Base-by-base conservation (phyloP, 2,888 invertebrate genomes). In the Schizotus pectinicornis region DNA sequence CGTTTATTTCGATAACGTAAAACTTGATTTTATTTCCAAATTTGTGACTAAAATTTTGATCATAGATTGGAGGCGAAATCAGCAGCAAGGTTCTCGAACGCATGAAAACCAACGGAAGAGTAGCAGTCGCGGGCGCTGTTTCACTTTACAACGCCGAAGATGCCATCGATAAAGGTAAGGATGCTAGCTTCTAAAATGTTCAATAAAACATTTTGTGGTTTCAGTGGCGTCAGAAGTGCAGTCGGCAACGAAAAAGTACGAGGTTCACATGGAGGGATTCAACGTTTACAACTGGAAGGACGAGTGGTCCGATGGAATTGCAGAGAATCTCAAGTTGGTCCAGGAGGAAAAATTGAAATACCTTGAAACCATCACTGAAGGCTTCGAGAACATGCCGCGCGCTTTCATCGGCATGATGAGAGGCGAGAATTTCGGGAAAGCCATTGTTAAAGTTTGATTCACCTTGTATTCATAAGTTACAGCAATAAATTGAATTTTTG, bases 1-100 rank as follows among this genome's bases (percentile, higher is more conserved):
- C 71, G 87, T 88, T 70, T 91, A 88, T 70, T 90, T 90, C 71
- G 91, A 91, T 71, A 90, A 90, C 75, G 90, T 90, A 78, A 74
- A 22, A 22, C 5, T 83, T 75, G n/a, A 35, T 3, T 35, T 35
- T 9, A 35, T 35, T 35, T 6, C 41, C n/a, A 6, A 45, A 5
- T 3, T n/a, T 7, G 5, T 3, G 5, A 9, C 22, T 22, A 32
- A 8, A 31, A 22, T 39, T 79, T 80, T 51, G 1, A 55, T 37
- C 55, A 51, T 32, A 89, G 89, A 88, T 89, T 38, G 89, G 89
- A 13, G 89, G 89, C 34, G 85, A 86, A 69, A 84, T 89, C 46
- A 86, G 87, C 57, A 82, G 83, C 12, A 80, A 77, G n/a, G 84
- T 89, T 22, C 80, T 89, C 48, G 79, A 78, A 56, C 81, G 83